Conservation (phyloP, 1,140 invertebrate genomes). For the Patella vulgata region DNA sequence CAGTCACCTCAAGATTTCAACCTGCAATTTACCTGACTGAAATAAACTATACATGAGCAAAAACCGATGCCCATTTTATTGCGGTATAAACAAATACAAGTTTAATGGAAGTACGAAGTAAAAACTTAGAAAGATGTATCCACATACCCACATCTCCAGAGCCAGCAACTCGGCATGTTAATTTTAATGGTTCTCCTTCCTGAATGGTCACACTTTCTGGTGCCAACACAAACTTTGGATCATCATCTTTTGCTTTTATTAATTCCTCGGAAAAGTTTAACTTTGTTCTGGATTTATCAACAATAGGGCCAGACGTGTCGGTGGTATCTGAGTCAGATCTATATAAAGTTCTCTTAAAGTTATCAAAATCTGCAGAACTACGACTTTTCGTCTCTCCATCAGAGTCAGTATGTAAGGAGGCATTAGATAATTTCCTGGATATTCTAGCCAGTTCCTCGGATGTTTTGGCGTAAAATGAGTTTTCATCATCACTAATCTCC, state of each 20-base stretch:
- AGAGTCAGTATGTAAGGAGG: conserved; percentile 23
- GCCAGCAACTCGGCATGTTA: conserved; percentile 51
- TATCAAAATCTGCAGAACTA: conserved; percentile 10
- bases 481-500: conserved; percentile 44
- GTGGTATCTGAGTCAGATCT: no score
- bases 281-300: conserved; percentile 26
- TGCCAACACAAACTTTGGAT: conserved; percentile 53
- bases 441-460: conserved; percentile 51
- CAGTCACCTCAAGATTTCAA: no score
- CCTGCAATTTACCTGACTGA: no score
- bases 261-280: conserved; percentile 45
- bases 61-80: no score
- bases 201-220: conserved; percentile 50
- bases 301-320: conserved; percentile 20
- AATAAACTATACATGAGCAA: no score
- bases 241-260: conserved; percentile 49
- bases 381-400: conserved; percentile 17
- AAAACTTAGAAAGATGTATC: not conserved
- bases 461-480: conserved; percentile 49
- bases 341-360: conserved; percentile 11
- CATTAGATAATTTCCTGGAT: conserved; percentile 19
- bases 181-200: conserved; percentile 59
- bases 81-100: not conserved
- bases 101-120: not conserved
- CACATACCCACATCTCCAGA: conserved; percentile 55